Conservation (phyloP, 2,888 invertebrate genomes). For the Caenorhabditis imperialis region DNA sequence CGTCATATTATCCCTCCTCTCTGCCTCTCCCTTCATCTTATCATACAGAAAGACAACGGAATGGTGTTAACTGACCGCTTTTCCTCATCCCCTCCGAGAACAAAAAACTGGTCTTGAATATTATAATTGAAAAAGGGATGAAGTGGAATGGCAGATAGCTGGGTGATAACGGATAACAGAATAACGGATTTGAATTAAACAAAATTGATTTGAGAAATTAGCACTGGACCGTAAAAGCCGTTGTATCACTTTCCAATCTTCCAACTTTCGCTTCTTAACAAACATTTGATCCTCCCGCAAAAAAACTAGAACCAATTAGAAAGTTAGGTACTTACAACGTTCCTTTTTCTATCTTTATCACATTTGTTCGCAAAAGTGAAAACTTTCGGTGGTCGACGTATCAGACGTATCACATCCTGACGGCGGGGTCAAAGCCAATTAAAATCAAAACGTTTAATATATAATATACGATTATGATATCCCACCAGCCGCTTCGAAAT, state of each 20-base stretch:
- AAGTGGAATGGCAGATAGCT: too few species aligned
- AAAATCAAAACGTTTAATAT: constrained; percentile 25
- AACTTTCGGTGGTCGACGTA: too few species aligned
- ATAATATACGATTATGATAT: constrained; percentile 3
- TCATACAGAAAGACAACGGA: constrained; percentile 19
- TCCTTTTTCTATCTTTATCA: constrained; percentile 26
- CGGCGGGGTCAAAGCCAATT: constrained; percentile 38
- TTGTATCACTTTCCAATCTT: not conserved
- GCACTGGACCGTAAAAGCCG: too few species aligned
- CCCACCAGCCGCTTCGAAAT: too few species aligned
- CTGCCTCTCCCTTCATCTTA: constrained; percentile 4
- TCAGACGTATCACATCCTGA: too few species aligned
- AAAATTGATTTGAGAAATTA: too few species aligned
- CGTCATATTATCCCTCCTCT: constrained; percentile 18
- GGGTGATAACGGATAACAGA: too few species aligned
- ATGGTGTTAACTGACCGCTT: constrained; percentile 43
- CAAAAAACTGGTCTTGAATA: too few species aligned
- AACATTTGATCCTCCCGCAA: too few species aligned
- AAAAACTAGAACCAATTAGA: constrained; percentile 46
- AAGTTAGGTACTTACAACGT: constrained; percentile 12
- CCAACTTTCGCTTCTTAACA: not conserved
- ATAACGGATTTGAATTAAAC: too few species aligned
- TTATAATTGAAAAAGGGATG: too few species aligned
- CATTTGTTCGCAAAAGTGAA: constrained; percentile 46
- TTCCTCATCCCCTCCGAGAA: constrained; percentile 12